Evolutionary conservation across 2,113 vertebrate species (phyloP).

Genomic region (Rhinogobius similis): DNA sequence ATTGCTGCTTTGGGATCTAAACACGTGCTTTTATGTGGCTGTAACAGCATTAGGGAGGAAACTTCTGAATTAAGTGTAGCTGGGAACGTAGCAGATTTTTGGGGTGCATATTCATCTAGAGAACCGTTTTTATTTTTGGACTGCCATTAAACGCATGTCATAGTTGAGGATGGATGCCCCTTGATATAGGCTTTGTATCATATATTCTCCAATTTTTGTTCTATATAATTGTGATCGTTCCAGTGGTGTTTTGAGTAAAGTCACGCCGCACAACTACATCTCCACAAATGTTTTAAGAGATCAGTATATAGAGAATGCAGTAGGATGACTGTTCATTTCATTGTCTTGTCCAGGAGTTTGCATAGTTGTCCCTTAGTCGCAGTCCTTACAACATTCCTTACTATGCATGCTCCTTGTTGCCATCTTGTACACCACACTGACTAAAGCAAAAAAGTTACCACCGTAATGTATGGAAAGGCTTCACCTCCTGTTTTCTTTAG

Average conservation of each 20-base stretch:
- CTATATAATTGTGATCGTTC: constrained; percentile 60
- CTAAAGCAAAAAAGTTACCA: background rate
- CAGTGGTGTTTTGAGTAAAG: constrained; percentile 48
- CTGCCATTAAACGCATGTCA: constrained; percentile 43
- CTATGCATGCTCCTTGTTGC: constrained; percentile 41
- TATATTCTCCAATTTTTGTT: constrained; percentile 41
- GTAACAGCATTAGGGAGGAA: background rate
- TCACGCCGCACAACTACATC: constrained; percentile 31
- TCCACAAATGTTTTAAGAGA: constrained; percentile 41
- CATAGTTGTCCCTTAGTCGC: constrained; percentile 20
- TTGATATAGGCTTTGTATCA: constrained; percentile 52
- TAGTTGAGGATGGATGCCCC: constrained; percentile 50
- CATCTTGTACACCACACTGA: background rate
- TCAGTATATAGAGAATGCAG: constrained; percentile 19
- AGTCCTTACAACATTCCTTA: constrained; percentile 42
- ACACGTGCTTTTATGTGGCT: background rate
- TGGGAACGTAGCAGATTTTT: constrained; percentile 7
- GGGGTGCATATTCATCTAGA: constrained; percentile 12
- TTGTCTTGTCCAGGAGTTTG: constrained; percentile 17
- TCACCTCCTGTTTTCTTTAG: background rate
- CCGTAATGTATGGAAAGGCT: background rate
- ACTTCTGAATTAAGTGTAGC: constrained; percentile 12
- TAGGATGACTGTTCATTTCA: constrained; percentile 17
- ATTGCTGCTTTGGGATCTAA: background rate
- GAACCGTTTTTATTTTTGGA: constrained; percentile 23